These are phyloP conservation scores for Eulemur rubriventer DNA, from an alignment of 2,797 vertebrate species.

Conservation along the genomic window DNA sequence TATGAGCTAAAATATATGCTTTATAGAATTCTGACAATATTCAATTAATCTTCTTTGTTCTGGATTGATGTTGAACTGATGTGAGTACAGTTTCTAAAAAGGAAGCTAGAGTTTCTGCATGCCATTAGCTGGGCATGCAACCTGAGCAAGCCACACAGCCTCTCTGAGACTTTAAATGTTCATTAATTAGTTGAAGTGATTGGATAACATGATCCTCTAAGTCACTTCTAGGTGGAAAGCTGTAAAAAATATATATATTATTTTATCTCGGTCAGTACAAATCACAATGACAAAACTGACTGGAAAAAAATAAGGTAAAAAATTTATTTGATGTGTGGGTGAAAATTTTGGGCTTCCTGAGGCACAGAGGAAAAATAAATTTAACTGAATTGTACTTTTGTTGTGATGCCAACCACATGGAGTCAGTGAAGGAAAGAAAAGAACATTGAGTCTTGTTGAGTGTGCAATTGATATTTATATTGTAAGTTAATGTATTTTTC, in stretches of 20 bases:
- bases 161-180: not conserved
- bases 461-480: slow-evolving; percentile 57
- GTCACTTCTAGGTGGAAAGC: not conserved
- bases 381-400: slow-evolving; percentile 44
- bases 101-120: not conserved
- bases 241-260: not conserved
- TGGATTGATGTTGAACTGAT: not conserved
- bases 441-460: slow-evolving; percentile 66
- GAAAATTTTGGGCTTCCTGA: slow-evolving; percentile 51
- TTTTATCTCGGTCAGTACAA: slow-evolving; percentile 25
- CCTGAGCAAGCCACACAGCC: not conserved
- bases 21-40: not conserved
- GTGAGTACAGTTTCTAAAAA: not conserved
- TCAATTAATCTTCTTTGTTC: not conserved
- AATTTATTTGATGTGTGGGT: not conserved
- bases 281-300: slow-evolving; percentile 19
- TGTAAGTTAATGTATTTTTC: slow-evolving; percentile 61
- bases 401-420: slow-evolving; percentile 53
- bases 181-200: not conserved
- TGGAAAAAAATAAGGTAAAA: slow-evolving; percentile 4
- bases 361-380: slow-evolving; percentile 39
- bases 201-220: not conserved
- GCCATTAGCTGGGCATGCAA: not conserved
- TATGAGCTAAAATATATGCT: not conserved
- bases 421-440: slow-evolving; percentile 71